phyloP scores from a whole-genome alignment of 23 tunicate genomes.

The Phallusia fumigata region DNA sequence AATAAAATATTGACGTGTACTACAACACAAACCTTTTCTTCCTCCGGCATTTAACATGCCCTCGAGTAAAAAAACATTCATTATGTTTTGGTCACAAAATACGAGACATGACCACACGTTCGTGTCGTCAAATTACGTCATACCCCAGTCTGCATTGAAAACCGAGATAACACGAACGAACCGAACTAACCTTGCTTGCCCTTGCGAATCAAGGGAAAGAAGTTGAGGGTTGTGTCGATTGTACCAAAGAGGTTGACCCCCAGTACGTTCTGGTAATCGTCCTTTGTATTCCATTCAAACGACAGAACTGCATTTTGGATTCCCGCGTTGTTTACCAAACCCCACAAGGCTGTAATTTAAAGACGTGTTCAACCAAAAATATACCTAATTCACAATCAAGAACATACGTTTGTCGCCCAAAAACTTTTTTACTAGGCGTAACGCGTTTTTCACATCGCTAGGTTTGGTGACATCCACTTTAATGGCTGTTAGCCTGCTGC shows the following conservation, averaged over 20 bases:
- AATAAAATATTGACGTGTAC: too few species aligned
- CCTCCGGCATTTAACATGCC: too few species aligned
- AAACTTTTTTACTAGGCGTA: not conserved
- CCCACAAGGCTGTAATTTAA: conserved; percentile 29
- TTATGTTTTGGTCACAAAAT: too few species aligned
- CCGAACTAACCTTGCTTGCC: conserved; percentile 27
- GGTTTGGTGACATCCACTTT: not conserved
- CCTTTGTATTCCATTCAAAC: conserved; percentile 43
- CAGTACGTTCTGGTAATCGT: conserved; percentile 20
- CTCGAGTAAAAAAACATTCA: too few species aligned
- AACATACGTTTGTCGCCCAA: not conserved
- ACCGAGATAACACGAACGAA: not conserved
- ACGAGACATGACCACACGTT: too few species aligned
- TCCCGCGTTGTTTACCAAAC: conserved; percentile 39
- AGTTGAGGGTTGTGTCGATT: conserved; percentile 23
- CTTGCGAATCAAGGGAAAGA: conserved; percentile 29
- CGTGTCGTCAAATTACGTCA: too few species aligned
- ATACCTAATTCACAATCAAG: too few species aligned
- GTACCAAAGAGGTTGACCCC: conserved; percentile 43
- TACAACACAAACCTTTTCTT: too few species aligned
- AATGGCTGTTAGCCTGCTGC: not conserved
- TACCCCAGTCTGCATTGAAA: not conserved
- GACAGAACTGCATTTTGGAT: conserved; percentile 5
- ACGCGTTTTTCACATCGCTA: not conserved
- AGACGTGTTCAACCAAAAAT: not conserved